Evolutionary conservation across 2,888 invertebrate species (phyloP).

Genomic region (Chrysodeixis includens): DNA sequence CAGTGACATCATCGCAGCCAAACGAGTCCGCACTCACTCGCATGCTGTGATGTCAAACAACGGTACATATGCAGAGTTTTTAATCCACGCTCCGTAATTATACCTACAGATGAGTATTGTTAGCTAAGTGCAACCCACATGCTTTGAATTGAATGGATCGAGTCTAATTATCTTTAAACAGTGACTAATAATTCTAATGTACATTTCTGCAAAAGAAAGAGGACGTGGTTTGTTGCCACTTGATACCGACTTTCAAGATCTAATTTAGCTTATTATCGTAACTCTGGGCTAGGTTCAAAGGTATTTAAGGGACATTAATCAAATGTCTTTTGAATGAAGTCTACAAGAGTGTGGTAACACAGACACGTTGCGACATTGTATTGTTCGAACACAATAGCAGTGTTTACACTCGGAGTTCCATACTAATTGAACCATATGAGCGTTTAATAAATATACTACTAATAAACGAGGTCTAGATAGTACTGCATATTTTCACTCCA

Average conservation of each 20-base stretch:
- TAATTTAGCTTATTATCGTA: neutral
- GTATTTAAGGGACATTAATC: neutral
- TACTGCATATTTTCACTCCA: neutral
- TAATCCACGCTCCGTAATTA: slow-evolving; percentile 33
- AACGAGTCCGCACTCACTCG: slow-evolving; percentile 20
- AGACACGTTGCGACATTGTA: slow-evolving; percentile 4
- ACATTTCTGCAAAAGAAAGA: too few species aligned
- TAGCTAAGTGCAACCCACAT: neutral
- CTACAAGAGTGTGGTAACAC: neutral
- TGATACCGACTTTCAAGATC: too few species aligned
- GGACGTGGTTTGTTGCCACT: too few species aligned
- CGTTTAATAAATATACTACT: neutral
- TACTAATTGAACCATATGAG: slow-evolving; percentile 2
- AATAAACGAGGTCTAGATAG: neutral
- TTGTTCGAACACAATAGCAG: slow-evolving; percentile 6
- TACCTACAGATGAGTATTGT: slow-evolving; percentile 11
- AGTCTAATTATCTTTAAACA: neutral
- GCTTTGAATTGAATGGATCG: neutral
- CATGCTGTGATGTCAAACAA: slow-evolving; percentile 41
- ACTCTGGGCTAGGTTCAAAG: neutral
- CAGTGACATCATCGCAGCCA: slow-evolving; percentile 36
- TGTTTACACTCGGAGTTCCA: neutral
- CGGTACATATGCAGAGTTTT: slow-evolving; percentile 38
- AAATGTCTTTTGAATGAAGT: neutral
- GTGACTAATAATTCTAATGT: too few species aligned